Evolutionary conservation across 2,888 invertebrate species (phyloP).

Genomic region (Atrina japonica): DNA sequence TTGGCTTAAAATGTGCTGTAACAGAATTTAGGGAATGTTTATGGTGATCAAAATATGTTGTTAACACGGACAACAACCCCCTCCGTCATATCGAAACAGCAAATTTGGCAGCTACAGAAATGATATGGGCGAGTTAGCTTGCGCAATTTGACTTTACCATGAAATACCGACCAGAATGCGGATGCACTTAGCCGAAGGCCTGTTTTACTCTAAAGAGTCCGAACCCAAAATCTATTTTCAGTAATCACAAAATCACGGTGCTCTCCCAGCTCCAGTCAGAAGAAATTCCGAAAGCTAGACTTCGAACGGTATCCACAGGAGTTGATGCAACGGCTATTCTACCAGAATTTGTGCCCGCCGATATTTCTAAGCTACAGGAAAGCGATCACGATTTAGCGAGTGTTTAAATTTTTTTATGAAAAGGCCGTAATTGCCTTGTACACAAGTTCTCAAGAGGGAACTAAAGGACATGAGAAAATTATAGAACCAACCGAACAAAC

Average conservation of each 20-base stretch:
- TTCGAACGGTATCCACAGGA: neutral
- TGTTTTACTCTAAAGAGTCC: neutral
- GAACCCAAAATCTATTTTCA: neutral
- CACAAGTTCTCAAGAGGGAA: slow-evolving; percentile 37
- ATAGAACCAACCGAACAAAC: neutral
- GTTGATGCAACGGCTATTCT: neutral
- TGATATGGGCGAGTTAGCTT: slow-evolving; percentile 47
- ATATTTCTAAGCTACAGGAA: neutral
- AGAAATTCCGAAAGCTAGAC: neutral
- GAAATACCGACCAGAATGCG: slow-evolving; percentile 46
- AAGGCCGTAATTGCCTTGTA: slow-evolving; percentile 33
- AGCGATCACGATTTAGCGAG: neutral
- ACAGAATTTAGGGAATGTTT: slow-evolving; percentile 31
- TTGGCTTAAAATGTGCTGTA: slow-evolving; percentile 29
- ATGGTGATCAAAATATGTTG: slow-evolving; percentile 19
- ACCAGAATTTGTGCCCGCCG: neutral
- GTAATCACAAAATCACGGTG: neutral
- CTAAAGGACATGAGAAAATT: too few species aligned
- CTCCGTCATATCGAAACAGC: slow-evolving; percentile 42
- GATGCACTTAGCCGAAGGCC: slow-evolving; percentile 44
- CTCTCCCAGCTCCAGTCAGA: neutral
- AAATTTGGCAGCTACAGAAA: slow-evolving; percentile 52
- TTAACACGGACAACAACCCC: slow-evolving; percentile 51
- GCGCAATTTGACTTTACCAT: slow-evolving; percentile 50
- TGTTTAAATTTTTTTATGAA: neutral